These are phyloP conservation scores for Papilio glaucus DNA, from an alignment of 1,140 invertebrate species.

Conservation along the genomic window DNA sequence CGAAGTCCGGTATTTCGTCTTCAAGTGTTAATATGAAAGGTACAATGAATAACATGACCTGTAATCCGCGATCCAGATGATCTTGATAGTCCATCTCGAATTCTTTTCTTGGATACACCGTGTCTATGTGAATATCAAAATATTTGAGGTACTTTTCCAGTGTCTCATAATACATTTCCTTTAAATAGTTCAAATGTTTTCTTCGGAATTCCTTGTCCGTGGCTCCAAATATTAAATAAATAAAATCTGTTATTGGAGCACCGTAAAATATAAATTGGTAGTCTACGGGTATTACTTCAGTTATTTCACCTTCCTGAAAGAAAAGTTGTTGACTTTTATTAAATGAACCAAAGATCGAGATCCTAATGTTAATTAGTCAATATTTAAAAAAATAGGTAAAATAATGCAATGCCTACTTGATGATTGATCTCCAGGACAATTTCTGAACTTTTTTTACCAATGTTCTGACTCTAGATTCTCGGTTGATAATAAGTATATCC, in stretches of 20 bases:
- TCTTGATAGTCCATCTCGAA: slow-evolving; percentile 57
- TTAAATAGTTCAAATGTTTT: slow-evolving; percentile 52
- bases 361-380: too few relatives aligned
- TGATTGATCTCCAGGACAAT: too few relatives aligned
- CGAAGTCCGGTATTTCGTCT: slow-evolving; percentile 53
- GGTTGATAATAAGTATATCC: too few relatives aligned
- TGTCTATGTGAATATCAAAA: slow-evolving; percentile 55
- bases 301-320: slow-evolving; percentile 56
- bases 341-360: too few relatives aligned
- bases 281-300: slow-evolving; percentile 60
- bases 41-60: slow-evolving; percentile 53
- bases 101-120: slow-evolving; percentile 49
- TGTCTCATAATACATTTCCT: slow-evolving; percentile 56
- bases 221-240: slow-evolving; percentile 62
- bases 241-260: slow-evolving; percentile 61
- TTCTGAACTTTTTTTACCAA: too few relatives aligned
- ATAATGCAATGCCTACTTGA: too few relatives aligned
- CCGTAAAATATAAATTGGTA: slow-evolving; percentile 67
- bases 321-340: too few relatives aligned
- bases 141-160: slow-evolving; percentile 52
- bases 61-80: slow-evolving; percentile 53
- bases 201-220: slow-evolving; percentile 60
- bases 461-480: too few relatives aligned
- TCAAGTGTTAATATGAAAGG: slow-evolving; percentile 55
- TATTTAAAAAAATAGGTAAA: too few relatives aligned